Evolutionary conservation across 2,888 invertebrate genomes (phyloP).

Genomic region (Drosophila atripex): DNA sequence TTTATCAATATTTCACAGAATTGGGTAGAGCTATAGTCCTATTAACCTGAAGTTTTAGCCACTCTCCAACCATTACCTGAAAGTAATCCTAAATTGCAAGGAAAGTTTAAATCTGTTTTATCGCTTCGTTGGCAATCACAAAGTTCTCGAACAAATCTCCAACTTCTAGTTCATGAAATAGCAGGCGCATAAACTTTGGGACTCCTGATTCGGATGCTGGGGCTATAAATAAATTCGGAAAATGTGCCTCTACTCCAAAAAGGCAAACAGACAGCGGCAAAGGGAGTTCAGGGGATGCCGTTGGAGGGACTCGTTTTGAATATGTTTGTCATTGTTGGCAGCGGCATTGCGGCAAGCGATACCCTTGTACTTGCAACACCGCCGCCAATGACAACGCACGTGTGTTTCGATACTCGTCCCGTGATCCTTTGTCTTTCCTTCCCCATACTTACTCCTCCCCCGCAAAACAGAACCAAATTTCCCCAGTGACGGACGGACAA

Average conservation of each 20-base stretch:
- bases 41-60: neutral
- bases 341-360: constrained; percentile 57
- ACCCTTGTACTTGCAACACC: constrained; percentile 61
- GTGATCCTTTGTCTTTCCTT: neutral
- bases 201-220: constrained; percentile 22
- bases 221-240: constrained; percentile 66
- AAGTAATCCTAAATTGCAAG: neutral
- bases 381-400: constrained; percentile 42
- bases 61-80: neutral
- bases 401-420: constrained; percentile 17
- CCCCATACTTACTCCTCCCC: constrained; percentile 11
- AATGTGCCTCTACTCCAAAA: constrained; percentile 55
- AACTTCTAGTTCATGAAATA: constrained; percentile 20
- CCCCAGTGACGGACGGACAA: constrained; percentile 76
- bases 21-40: neutral
- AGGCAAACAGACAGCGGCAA: constrained; percentile 11
- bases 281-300: constrained; percentile 5
- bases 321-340: constrained; percentile 72
- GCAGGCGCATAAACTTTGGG: constrained; percentile 31
- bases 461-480: constrained; percentile 60
- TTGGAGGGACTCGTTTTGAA: constrained; percentile 54
- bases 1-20: too few relatives aligned
- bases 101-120: constrained; percentile 20
- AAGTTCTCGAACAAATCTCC: constrained; percentile 17
- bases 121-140: neutral